Evolutionary conservation across 1,140 invertebrate species (phyloP).

Genomic region (Scaptodrosophila lebanonensis): DNA sequence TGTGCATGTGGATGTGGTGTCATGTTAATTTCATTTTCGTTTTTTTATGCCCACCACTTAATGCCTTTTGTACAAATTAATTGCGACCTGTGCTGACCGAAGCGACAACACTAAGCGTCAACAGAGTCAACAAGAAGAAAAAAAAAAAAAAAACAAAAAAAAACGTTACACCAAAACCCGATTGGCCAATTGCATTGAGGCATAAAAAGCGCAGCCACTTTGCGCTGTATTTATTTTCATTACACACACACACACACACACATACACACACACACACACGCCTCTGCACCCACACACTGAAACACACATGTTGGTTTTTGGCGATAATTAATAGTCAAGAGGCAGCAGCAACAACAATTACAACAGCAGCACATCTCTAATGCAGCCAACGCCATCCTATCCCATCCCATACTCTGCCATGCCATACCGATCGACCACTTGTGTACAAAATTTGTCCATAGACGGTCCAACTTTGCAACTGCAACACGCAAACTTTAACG

Average conservation of each 20-base stretch:
- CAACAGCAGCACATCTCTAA: conserved; percentile 29
- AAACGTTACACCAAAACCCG: no score
- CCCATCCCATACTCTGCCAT: conserved; percentile 3
- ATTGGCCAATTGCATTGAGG: conserved; percentile 5
- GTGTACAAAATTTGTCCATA: conserved; percentile 66
- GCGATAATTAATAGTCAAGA: conserved; percentile 65
- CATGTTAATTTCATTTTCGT: no score
- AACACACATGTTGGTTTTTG: conserved; percentile 21
- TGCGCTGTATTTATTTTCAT: conserved; percentile 6
- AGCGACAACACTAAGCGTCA: background rate
- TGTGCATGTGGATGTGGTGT: background rate
- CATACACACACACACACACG: conserved; percentile 1
- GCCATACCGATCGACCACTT: conserved; percentile 29
- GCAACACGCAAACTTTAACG: no score
- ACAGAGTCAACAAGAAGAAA: no score
- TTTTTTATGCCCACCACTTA: no score
- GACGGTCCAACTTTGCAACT: background rate
- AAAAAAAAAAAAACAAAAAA: no score
- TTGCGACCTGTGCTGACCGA: conserved; percentile 15
- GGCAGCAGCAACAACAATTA: conserved; percentile 27
- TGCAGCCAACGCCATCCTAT: conserved; percentile 18
- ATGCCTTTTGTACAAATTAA: conserved; percentile 10
- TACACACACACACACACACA: background rate
- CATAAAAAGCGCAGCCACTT: background rate
- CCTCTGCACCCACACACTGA: conserved; percentile 46